Base-by-base conservation (phyloP, 53 echinoderm and acorn worm genomes). In the Antedon mediterranea region DNA sequence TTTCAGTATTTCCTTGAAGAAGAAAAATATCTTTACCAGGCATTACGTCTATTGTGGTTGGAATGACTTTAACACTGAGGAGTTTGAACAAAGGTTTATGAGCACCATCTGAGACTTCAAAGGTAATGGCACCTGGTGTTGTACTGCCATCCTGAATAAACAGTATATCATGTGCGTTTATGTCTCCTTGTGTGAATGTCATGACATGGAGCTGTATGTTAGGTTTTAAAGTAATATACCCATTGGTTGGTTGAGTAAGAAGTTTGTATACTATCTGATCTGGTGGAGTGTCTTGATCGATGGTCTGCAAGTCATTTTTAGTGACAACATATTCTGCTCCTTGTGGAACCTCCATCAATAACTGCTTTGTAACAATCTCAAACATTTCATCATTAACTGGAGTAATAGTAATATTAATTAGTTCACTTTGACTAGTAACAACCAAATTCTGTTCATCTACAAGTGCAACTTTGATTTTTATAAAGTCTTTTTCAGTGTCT, bases 331-430 rank as follows among this genome's bases (percentile, higher is more conserved):
- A 83, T 18, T 72, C 42, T 31, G 86, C 71, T 14, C 98, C 98
- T 72, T 92, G 92, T 30, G 81, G 84, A 31, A 98, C 81, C 33
- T 84, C 72, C 88, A 93, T 88, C 29, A 86, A 83, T 33, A 91
- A 78, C n/a, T 86, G 82, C 30, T 84, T 71, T 20, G 98, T 98
- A 76, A 93, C 77, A 31, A 98, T 77, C 30, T 72, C 78, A 82
- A 98, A 90, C 4, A 74, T 81, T 32, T 90, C 90, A 82, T 98
- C 98, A 77, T 98, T 98, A 34, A 98, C 83, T 32, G 98, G 98
- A 73, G 83, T 73, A 23, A 98, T 75, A 14, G 70, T 44, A 20
- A 98, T 84, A 32, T 78, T 70, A 30, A 93, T 90, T 43, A 81
- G 76, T 27, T 85, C 87, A 28, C 76, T 44, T 79, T 82, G 80